Evolutionary conservation across 2,888 invertebrate species (phyloP).

Genomic region (Brenthis daphne): DNA sequence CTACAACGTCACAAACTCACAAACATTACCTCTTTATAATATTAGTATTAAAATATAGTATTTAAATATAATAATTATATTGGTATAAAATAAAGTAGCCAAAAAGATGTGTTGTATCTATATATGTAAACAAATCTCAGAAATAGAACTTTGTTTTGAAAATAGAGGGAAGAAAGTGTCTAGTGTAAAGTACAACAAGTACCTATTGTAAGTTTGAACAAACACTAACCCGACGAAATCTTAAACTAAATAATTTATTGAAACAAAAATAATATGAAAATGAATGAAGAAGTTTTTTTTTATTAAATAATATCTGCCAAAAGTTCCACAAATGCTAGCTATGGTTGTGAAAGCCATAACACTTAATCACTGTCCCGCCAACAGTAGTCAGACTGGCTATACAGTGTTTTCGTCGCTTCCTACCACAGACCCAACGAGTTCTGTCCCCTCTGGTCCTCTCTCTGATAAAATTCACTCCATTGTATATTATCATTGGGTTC

Average conservation of each 20-base stretch:
- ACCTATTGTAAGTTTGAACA: too few species aligned
- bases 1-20: too few species aligned
- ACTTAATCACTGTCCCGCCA: slow-evolving; percentile 52
- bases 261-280: not conserved
- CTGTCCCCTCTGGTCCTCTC: slow-evolving; percentile 54
- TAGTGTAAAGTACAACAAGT: not conserved
- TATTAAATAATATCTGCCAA: slow-evolving; percentile 24
- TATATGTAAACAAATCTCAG: too few species aligned
- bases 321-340: slow-evolving; percentile 47
- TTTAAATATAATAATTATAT: too few species aligned
- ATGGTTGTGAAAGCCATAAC: slow-evolving; percentile 63
- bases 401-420: slow-evolving; percentile 60
- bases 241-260: not conserved
- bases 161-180: not conserved
- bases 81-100: too few species aligned
- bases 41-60: too few species aligned
- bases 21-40: too few species aligned
- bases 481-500: slow-evolving; percentile 64
- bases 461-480: slow-evolving; percentile 62
- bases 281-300: slow-evolving; percentile 7
- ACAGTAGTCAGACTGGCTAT: slow-evolving; percentile 61
- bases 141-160: too few species aligned
- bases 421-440: slow-evolving; percentile 67
- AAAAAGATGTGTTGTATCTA: too few species aligned
- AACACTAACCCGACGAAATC: not conserved